Conservation (phyloP, 2,888 invertebrate species). For the Prosopocoilus inquinatus region DNA sequence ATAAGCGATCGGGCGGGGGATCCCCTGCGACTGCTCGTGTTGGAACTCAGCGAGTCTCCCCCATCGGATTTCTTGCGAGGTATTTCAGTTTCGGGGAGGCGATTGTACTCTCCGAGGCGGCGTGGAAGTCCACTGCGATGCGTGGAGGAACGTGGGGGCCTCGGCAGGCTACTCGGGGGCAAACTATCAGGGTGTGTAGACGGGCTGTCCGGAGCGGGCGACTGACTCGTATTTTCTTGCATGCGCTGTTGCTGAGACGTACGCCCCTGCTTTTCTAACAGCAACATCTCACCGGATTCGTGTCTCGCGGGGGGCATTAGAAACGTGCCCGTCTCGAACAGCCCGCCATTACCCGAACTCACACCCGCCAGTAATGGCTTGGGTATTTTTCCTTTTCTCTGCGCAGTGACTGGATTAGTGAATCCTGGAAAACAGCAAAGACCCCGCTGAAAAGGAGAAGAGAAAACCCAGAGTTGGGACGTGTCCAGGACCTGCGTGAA, state of each 20-base stretch:
- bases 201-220: conserved; percentile 30
- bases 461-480: conserved; percentile 51
- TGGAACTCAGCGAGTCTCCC: conserved; percentile 48
- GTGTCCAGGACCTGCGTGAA: conserved; percentile 50
- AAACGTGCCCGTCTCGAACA: conserved; percentile 31
- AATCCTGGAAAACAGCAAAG: conserved; percentile 84
- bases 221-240: conserved; percentile 49
- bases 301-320: conserved; percentile 46
- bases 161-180: conserved; percentile 70
- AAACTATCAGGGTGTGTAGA: conserved; percentile 57
- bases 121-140: conserved; percentile 48
- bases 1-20: conserved; percentile 55
- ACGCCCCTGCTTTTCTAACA: conserved; percentile 74
- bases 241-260: conserved; percentile 73
- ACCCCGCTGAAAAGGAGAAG: conserved; percentile 71
- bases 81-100: conserved; percentile 56
- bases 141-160: conserved; percentile 60
- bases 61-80: conserved; percentile 28
- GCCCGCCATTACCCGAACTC: conserved; percentile 41
- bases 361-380: conserved; percentile 71
- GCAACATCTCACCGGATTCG: conserved; percentile 66
- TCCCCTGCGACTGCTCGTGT: conserved; percentile 47
- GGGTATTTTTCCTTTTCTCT: conserved; percentile 75
- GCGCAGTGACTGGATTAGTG: conserved; percentile 72
- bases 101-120: conserved; percentile 65